These are phyloP conservation scores for Sebastes taczanowskii DNA, from an alignment of 2,797 vertebrate species.

Conservation along the genomic window DNA sequence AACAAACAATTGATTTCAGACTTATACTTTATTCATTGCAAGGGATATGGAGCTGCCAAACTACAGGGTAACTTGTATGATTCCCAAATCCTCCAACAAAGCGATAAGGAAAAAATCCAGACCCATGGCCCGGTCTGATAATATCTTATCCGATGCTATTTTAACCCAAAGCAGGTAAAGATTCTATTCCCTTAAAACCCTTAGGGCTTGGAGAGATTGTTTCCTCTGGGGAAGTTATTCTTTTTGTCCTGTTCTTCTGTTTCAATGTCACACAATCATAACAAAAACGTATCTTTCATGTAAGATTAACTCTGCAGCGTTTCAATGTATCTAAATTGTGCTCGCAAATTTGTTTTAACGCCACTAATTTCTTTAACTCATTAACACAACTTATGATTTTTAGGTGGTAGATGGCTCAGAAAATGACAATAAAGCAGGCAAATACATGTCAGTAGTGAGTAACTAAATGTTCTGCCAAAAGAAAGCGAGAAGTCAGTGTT, in stretches of 20 bases:
- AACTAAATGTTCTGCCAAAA: too few relatives aligned
- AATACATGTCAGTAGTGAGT: too few relatives aligned
- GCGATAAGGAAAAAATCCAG: slow-evolving; percentile 40
- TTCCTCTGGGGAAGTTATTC: slow-evolving; percentile 18
- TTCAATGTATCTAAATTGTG: too few relatives aligned
- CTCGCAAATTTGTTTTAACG: too few relatives aligned
- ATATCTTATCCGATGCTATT: slow-evolving; percentile 47
- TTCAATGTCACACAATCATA: slow-evolving; percentile 13
- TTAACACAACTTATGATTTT: too few relatives aligned
- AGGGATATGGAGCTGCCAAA: slow-evolving; percentile 53
- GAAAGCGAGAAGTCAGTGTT: too few relatives aligned
- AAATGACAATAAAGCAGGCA: too few relatives aligned
- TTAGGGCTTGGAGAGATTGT: slow-evolving; percentile 25
- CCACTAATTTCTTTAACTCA: too few relatives aligned
- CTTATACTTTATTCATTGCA: slow-evolving; percentile 68
- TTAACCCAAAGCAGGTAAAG: slow-evolving; percentile 45
- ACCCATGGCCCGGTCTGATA: slow-evolving; percentile 40
- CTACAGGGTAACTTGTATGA: slow-evolving; percentile 50
- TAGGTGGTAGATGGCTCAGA: too few relatives aligned
- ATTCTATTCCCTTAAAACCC: slow-evolving; percentile 40
- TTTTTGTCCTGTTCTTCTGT: not conserved
- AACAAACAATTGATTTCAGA: slow-evolving; percentile 70
- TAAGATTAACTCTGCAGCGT: not conserved
- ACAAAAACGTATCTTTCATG: not conserved
- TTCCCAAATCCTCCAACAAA: slow-evolving; percentile 63